These are phyloP conservation scores for Nymphalis c-album DNA, from an alignment of 2,888 invertebrate species.

Conservation along the genomic window DNA sequence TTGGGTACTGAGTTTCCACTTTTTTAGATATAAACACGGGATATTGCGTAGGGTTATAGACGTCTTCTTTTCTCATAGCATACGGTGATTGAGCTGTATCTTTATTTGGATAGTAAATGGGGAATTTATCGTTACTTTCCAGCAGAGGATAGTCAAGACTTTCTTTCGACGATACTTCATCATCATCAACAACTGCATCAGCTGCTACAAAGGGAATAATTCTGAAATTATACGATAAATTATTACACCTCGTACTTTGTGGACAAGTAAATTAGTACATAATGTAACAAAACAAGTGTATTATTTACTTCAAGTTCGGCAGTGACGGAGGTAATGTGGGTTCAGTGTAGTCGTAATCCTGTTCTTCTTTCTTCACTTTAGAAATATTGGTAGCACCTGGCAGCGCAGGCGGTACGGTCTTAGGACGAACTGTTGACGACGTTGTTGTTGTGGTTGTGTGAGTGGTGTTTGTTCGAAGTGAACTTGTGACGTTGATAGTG, in stretches of 20 bases:
- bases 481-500: slow-evolving; percentile 81
- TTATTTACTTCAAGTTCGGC: slow-evolving; percentile 87
- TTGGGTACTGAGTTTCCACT: slow-evolving; percentile 49
- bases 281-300: slow-evolving; percentile 3
- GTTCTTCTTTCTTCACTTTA: slow-evolving; percentile 82
- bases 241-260: no score
- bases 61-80: slow-evolving; percentile 58
- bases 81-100: slow-evolving; percentile 53
- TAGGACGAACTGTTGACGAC: slow-evolving; percentile 48
- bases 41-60: slow-evolving; percentile 64
- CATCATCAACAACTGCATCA: slow-evolving; percentile 87
- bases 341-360: slow-evolving; percentile 86
- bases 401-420: slow-evolving; percentile 60
- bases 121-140: slow-evolving; percentile 70
- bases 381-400: slow-evolving; percentile 72
- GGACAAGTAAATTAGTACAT: neutral
- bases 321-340: slow-evolving; percentile 90
- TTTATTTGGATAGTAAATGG: slow-evolving; percentile 63
- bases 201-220: slow-evolving; percentile 94
- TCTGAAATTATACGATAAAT: slow-evolving; percentile 65
- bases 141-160: slow-evolving; percentile 57
- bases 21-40: slow-evolving; percentile 68
- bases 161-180: slow-evolving; percentile 67
- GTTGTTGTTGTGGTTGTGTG: slow-evolving; percentile 41
- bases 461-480: slow-evolving; percentile 70